These are phyloP conservation scores for Psittacus erithacus DNA, from an alignment of 2,113 vertebrate genomes.

Conservation along the genomic window DNA sequence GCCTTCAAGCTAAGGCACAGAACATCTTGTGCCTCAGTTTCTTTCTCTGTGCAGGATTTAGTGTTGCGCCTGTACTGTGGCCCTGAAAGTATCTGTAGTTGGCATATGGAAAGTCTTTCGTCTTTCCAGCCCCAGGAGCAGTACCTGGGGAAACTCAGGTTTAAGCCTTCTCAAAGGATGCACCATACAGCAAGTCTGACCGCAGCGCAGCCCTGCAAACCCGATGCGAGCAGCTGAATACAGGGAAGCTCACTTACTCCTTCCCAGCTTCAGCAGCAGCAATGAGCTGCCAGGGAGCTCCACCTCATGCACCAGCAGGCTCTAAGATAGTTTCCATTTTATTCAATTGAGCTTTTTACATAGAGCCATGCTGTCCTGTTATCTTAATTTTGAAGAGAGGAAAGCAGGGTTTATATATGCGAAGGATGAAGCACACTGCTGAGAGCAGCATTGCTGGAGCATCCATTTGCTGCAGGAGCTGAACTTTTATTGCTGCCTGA, in stretches of 20 bases:
- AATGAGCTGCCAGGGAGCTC: not conserved
- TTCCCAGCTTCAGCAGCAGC: not conserved
- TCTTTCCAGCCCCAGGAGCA: not conserved
- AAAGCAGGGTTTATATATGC: not conserved
- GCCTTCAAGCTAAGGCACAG: not conserved
- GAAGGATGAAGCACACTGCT: fast-evolving
- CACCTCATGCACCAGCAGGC: not conserved
- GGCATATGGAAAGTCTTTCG: not conserved
- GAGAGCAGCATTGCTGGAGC: fast-evolving
- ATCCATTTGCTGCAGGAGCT: fast-evolving
- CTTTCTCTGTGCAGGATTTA: not conserved
- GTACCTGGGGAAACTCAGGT: not conserved
- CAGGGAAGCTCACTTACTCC: not conserved
- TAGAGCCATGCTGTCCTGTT: not conserved
- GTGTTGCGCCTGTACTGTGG: no score
- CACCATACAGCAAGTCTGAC: not conserved
- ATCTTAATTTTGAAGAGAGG: not conserved
- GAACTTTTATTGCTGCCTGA: not conserved
- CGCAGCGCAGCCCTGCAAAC: not conserved
- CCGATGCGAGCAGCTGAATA: not conserved
- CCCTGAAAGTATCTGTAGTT: not conserved
- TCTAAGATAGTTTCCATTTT: not conserved
- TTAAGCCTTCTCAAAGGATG: not conserved
- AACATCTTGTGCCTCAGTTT: not conserved
- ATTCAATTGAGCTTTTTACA: not conserved